Evolutionary conservation across 2,113 vertebrate species (phyloP).

Genomic region (Apteryx mantelli): DNA sequence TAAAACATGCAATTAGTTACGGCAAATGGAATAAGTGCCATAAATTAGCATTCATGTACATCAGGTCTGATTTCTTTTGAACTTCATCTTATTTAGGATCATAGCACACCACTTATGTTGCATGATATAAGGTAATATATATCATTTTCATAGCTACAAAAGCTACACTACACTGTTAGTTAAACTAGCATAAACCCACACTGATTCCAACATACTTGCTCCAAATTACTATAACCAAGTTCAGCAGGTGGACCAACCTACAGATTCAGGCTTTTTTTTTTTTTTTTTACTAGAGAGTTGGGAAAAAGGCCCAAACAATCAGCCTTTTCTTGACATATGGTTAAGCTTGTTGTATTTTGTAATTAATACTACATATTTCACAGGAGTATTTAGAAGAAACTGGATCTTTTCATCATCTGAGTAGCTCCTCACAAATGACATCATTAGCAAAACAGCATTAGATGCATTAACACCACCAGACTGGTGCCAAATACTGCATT

Average conservation of each 20-base stretch:
- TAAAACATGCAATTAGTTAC: conserved; percentile 52
- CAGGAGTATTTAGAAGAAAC: neutral
- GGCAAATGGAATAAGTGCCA: conserved; percentile 29
- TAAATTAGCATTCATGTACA: neutral
- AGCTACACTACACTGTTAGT: neutral
- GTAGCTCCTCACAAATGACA: neutral
- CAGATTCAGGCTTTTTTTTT: neutral
- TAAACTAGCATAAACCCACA: neutral
- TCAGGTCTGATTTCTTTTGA: neutral
- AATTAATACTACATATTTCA: neutral
- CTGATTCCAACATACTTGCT: neutral
- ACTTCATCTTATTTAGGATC: neutral
- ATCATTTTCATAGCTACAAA: neutral
- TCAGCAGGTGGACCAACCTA: neutral
- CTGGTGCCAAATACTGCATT: neutral
- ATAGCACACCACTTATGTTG: neutral
- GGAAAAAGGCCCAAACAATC: neutral
- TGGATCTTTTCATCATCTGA: neutral
- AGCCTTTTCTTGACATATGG: neutral
- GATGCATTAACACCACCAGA: neutral
- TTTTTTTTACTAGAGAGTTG: neutral
- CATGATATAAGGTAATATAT: neutral
- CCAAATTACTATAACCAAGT: neutral
- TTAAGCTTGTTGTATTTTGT: neutral
- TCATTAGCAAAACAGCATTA: neutral